Conservation (phyloP, 1,140 invertebrate species). For the Lasioglossum baleicum region DNA sequence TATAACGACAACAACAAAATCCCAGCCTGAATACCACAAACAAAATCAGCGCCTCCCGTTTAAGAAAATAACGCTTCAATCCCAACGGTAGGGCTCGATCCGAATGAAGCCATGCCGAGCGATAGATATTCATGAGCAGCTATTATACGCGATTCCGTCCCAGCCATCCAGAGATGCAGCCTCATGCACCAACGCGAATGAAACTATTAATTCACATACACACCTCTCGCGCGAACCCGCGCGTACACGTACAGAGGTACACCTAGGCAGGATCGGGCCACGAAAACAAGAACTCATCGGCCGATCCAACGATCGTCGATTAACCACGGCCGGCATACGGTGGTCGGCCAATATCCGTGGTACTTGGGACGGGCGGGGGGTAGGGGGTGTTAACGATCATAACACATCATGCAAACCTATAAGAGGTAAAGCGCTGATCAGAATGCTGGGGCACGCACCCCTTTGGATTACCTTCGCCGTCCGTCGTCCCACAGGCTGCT, state of each 20-base stretch:
- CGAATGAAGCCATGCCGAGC: background rate
- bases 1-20: no score
- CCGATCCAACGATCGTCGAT: conserved; percentile 35
- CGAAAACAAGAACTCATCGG: conserved; percentile 25
- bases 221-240: no score
- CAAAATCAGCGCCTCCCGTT: background rate
- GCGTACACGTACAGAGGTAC: no score
- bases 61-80: conserved; percentile 1
- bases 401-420: conserved; percentile 60
- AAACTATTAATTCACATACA: background rate
- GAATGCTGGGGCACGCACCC: conserved; percentile 64
- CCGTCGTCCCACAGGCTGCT: conserved; percentile 39
- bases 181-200: background rate
- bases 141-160: background rate
- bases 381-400: conserved; percentile 61
- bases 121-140: conserved; percentile 1
- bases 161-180: background rate
- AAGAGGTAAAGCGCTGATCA: conserved; percentile 65
- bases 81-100: background rate
- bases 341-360: conserved; percentile 46
- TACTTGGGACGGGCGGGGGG: conserved; percentile 34
- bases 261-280: no score
- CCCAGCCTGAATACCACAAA: background rate
- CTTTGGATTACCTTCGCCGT: conserved; percentile 60
- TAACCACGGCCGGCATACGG: conserved; percentile 24